A percentile compares a stretch with the other conserved stretches of the same genome.
Evolutionary conservation across 2,797 vertebrate genomes (phyloP).

Genomic region (Simalia tracyae): DNA sequence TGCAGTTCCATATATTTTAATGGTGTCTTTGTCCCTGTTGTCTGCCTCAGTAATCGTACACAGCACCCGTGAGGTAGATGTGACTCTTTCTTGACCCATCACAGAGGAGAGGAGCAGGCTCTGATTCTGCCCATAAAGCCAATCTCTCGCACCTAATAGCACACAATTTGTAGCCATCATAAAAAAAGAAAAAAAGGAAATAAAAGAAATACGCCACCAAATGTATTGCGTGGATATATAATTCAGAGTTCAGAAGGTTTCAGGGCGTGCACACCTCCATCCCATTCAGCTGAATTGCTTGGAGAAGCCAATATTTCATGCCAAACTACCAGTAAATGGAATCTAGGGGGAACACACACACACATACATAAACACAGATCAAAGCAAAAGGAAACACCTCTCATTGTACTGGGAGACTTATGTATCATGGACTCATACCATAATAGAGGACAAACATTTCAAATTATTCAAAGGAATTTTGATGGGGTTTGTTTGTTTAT

Average conservation of each 20-base stretch:
- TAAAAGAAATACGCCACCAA: constrained; percentile 39
- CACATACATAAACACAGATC: not conserved
- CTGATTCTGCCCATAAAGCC: constrained; percentile 39
- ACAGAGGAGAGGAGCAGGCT: constrained; percentile 36
- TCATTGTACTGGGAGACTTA: constrained; percentile 36
- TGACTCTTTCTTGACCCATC: constrained; percentile 50
- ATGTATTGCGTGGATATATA: constrained; percentile 44
- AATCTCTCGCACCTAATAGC: constrained; percentile 44
- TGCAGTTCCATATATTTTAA: constrained; percentile 54
- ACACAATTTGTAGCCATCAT: constrained; percentile 54
- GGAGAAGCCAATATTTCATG: constrained; percentile 57
- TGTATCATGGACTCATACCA: constrained; percentile 39
- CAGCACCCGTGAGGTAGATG: constrained; percentile 7
- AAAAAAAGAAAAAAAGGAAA: constrained; percentile 33
- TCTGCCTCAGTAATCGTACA: constrained; percentile 46
- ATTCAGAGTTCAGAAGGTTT: constrained; percentile 59
- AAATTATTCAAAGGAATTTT: constrained; percentile 38
- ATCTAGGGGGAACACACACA: constrained; percentile 33
- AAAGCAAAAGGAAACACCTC: constrained; percentile 40
- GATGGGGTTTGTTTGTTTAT: constrained; percentile 50
- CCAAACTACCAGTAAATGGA: constrained; percentile 48
- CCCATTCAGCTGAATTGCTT: constrained; percentile 10
- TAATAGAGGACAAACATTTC: constrained; percentile 55
- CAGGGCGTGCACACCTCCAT: constrained; percentile 36
- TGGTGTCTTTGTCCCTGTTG: constrained; percentile 55